Evolutionary conservation across 2,113 vertebrate genomes (phyloP).

Genomic region (Halcyon malimbica): DNA sequence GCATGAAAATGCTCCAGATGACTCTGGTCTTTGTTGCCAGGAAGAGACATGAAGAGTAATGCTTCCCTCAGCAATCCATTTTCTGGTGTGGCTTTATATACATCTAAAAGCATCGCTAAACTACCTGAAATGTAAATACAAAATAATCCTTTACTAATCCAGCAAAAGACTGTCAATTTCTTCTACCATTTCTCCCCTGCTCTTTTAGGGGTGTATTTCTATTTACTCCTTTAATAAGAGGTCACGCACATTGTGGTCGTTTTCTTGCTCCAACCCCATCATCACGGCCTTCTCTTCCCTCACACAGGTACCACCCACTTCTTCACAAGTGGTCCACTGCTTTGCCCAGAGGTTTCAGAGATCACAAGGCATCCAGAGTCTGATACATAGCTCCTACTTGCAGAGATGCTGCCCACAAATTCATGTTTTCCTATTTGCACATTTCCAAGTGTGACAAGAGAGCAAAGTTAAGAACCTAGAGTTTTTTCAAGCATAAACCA

Average conservation of each 20-base stretch:
- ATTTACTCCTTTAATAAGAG: neutral
- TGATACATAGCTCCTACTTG: accelerated
- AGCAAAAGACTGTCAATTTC: neutral
- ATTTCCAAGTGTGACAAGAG: neutral
- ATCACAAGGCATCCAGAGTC: neutral
- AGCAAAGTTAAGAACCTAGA: neutral
- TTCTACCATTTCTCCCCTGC: neutral
- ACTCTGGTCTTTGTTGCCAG: neutral
- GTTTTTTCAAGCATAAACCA: neutral
- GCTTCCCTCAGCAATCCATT: neutral
- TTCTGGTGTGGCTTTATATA: neutral
- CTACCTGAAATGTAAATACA: neutral
- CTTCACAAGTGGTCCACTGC: neutral
- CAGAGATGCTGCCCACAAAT: neutral
- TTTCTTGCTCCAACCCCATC: neutral
- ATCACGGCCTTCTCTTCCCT: neutral
- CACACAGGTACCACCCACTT: neutral
- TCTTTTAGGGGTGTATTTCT: neutral
- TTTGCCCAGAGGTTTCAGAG: neutral
- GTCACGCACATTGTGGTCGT: neutral
- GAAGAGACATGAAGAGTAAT: neutral
- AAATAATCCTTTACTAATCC: neutral
- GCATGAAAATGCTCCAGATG: neutral
- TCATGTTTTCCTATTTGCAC: neutral
- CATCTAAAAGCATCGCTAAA: neutral